Evolutionary conservation across 2,888 invertebrate species (phyloP).

Genomic region (Prenolepis imparis): DNA sequence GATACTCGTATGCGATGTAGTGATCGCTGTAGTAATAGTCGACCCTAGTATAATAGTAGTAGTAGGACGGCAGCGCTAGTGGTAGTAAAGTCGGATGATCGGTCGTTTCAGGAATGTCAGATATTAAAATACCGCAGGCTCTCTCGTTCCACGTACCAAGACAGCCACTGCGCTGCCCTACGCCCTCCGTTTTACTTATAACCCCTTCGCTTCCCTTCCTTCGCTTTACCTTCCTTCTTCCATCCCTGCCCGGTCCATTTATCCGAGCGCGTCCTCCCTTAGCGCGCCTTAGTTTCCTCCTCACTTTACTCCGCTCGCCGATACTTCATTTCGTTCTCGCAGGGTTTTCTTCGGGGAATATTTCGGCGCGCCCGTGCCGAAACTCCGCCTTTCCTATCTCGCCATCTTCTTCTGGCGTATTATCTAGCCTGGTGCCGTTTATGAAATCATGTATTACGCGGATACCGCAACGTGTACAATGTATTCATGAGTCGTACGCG

Average conservation of each 20-base stretch:
- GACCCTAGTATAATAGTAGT: constrained; percentile 44
- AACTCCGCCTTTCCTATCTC: constrained; percentile 30
- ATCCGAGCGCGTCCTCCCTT: constrained; percentile 15
- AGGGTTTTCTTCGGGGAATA: constrained; percentile 55
- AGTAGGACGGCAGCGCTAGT: constrained; percentile 49
- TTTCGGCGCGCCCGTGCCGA: constrained; percentile 49
- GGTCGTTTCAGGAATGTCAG: constrained; percentile 85
- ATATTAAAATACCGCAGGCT: constrained; percentile 86
- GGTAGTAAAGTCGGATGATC: constrained; percentile 79
- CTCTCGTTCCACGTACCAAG: constrained; percentile 76
- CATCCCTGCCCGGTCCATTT: constrained; percentile 64
- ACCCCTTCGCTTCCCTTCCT: constrained; percentile 51
- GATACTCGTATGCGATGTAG: constrained; percentile 23
- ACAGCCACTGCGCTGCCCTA: constrained; percentile 58
- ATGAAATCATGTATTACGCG: constrained; percentile 60
- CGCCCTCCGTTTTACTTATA: constrained; percentile 59
- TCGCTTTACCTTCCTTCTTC: constrained; percentile 21
- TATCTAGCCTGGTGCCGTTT: constrained; percentile 21
- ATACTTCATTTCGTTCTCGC: constrained; percentile 56
- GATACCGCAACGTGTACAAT: constrained; percentile 41
- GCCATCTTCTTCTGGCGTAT: constrained; percentile 15
- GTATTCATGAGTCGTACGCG: constrained; percentile 56
- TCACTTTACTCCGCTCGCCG: constrained; percentile 12
- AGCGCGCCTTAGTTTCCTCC: constrained; percentile 10
- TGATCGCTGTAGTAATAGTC: constrained; percentile 16